Evolutionary conservation across 2,797 vertebrate genomes (phyloP), one percentile per base, ranked within the genome.

Genomic region (Lycodopsis pacificus): DNA sequence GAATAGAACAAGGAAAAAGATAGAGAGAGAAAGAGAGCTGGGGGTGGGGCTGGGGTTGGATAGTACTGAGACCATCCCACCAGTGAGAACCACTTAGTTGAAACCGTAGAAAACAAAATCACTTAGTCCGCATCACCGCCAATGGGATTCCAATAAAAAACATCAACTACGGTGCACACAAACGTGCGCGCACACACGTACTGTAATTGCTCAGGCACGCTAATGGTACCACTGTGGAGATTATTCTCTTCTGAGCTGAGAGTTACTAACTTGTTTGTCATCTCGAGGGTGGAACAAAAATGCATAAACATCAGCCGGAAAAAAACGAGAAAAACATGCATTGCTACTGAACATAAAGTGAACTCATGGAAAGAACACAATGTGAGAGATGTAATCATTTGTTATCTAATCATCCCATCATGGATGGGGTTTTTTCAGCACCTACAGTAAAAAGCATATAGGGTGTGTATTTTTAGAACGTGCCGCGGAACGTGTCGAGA

Each of bases 21-120:
- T 17, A 14, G 40, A 14, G 40, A 19, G 44, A 13, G 3, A 44
- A 6, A 19, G 34, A 2, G 22, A 22, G 46, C 27, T 11, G 9
- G 46, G 51, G 13, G 11, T 40, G 51, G n/a, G n/a, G n/a, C n/a
- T n/a, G 25, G 36, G 13, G 44, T 46, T 38, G 36, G 65, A 40
- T 58, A 40, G 65, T 22, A 9, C 53, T 57, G 48, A 73, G 82
- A 76, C 86, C 67, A 77, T 82, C 69, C 68, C 69, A 65, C 70
- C 77, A 70, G 74, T 56, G 49, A 81, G 74, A 73, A 82, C 81
- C 84, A 90, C 83, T 81, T 86, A 88, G 85, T 76, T 89, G 68
- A 80, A 78, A 87, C 78, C 83, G 68, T 61, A 75, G 73, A 73
- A 85, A 90, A 90, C 12, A 11, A 81, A 87, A 84, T 89, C 88